These are phyloP conservation scores for Brachymystax lenok DNA, from an alignment of 2,797 vertebrate species.

Conservation along the genomic window DNA sequence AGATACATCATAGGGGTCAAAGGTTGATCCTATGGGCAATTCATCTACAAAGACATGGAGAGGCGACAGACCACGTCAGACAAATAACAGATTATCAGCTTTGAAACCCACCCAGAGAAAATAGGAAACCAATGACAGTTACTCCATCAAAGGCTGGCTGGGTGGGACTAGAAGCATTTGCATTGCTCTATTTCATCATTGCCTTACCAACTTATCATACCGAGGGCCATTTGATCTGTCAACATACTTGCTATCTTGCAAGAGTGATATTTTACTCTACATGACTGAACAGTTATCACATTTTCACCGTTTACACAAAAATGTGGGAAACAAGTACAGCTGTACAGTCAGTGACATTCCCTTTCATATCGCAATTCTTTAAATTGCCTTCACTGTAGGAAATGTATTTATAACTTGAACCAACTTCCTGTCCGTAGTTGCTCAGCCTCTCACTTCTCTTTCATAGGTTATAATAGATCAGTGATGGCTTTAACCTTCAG, in stretches of 20 bases:
- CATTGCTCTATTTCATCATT: too few species aligned
- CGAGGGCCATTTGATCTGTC: too few species aligned
- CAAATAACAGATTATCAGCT: not conserved
- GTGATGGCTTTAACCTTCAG: slow-evolving; percentile 4
- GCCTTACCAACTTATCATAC: too few species aligned
- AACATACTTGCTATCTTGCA: too few species aligned
- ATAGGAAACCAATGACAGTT: not conserved
- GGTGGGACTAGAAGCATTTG: not conserved
- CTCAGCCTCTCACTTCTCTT: not conserved
- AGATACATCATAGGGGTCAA: slow-evolving; percentile 18
- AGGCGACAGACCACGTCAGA: not conserved
- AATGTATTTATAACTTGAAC: too few species aligned
- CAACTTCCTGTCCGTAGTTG: not conserved
- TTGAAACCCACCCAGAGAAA: not conserved
- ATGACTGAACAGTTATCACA: too few species aligned
- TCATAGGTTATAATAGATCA: slow-evolving; percentile 14
- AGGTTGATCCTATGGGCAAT: not conserved
- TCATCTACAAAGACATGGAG: not conserved
- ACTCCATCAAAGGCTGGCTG: not conserved
- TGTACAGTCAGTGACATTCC: too few species aligned
- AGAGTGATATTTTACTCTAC: too few species aligned
- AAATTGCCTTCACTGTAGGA: too few species aligned
- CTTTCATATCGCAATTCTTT: too few species aligned
- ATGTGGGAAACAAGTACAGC: too few species aligned
- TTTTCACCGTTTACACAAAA: too few species aligned